These are phyloP conservation scores for Pyrrhia umbra DNA, from an alignment of 2,888 invertebrate genomes.

Conservation along the genomic window DNA sequence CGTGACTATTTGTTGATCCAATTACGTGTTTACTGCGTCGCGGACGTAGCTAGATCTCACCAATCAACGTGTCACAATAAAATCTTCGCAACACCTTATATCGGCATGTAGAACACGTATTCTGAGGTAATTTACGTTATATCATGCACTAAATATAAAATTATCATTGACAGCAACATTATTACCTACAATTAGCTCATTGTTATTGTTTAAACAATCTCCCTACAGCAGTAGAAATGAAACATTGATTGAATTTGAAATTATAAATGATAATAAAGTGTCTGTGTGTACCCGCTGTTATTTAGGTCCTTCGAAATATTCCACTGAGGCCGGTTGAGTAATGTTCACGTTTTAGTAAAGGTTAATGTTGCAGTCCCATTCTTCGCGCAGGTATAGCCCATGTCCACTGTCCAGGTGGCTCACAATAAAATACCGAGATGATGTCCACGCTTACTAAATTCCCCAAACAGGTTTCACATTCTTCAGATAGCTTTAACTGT, in stretches of 20 bases:
- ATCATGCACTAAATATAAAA: constrained; percentile 50
- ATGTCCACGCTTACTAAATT: constrained; percentile 72
- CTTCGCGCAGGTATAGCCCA: constrained; percentile 30
- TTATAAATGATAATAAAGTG: constrained; percentile 18
- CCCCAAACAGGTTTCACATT: constrained; percentile 79
- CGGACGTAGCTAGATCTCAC: constrained; percentile 39
- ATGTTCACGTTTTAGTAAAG: constrained; percentile 55
- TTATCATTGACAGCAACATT: constrained; percentile 30
- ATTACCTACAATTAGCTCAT: constrained; percentile 31
- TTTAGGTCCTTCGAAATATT: constrained; percentile 53
- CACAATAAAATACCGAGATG: constrained; percentile 48
- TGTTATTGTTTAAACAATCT: constrained; percentile 23
- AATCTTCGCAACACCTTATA: constrained; percentile 57
- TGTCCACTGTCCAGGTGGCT: constrained; percentile 33
- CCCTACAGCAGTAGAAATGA: constrained; percentile 15
- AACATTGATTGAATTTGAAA: constrained; percentile 14
- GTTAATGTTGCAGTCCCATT: constrained; percentile 61
- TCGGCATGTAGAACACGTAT: constrained; percentile 70
- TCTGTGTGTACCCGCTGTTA: constrained; percentile 38
- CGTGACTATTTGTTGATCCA: constrained; percentile 70
- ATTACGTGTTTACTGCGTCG: constrained; percentile 71
- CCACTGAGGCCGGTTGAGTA: constrained; percentile 51
- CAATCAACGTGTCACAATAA: constrained; percentile 69
- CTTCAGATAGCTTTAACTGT: constrained; percentile 70
- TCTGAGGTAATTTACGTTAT: constrained; percentile 68